Base-by-base conservation (phyloP, 2,888 invertebrate species). In the Phoronis australis region DNA sequence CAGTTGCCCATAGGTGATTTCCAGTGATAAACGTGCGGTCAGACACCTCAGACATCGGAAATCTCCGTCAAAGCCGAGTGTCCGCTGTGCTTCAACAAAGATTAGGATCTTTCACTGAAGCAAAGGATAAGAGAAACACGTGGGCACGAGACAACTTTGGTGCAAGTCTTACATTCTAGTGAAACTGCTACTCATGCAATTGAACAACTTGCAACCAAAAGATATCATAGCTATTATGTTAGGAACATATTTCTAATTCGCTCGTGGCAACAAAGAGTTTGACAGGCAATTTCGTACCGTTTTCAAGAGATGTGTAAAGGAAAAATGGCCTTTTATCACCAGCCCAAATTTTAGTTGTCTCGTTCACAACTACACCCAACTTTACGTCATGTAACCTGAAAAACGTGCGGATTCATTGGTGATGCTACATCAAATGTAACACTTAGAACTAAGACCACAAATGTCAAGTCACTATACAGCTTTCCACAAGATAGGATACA, bases 231-330 rank as follows among this genome's bases (percentile, higher is more conserved):
- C 50, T 50, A 45, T 47, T 38, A 12, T 15, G 9, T 52, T 50
- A n/a, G n/a, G n/a, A n/a, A 55, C 9, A 50, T 18, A 27, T 43
- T 40, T n/a, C 52, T 47, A 2, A 47, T 42, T 23, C 40, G 50
- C 15, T 31, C 42, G 23, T 52, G 45, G 1, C 44, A 37, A 26
- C 38, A 38, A 20, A 48, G 50, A n/a, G n/a, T n/a, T n/a, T n/a
- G 31, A 40, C 48, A 27, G 43, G 42, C 52, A 52, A 15, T 52
- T 55, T 22, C 52, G 15, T 2, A 48, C 31, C 18, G 55, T 52
- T 48, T 55, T 52, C 15, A 50, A 21, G 3, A 55, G 43, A 31
- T 55, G 48, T 15, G 55, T 51, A 15, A 20, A 52, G 48, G 37
- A 42, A 48, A 6, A 54, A 31, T 12, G 31, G 31, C 15, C 31